Percentiles rank a stretch among this genome's conserved stretches.
Evolutionary conservation across 2,888 invertebrate genomes (phyloP).

Genomic region (Amiota mariae): DNA sequence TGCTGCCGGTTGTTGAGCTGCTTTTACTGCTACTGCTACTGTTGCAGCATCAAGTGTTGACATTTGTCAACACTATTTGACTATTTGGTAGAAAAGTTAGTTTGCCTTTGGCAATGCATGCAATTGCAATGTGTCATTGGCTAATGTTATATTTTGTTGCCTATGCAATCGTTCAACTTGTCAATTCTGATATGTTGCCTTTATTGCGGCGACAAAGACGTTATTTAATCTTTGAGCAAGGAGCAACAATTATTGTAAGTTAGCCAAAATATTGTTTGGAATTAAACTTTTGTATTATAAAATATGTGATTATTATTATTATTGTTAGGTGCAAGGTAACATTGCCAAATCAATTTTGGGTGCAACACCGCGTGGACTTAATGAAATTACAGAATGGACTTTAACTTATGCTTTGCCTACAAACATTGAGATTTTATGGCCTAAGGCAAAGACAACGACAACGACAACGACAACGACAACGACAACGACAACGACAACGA

Average conservation of each 20-base stretch:
- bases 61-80: too few relatives aligned
- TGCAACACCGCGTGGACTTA: constrained; percentile 61
- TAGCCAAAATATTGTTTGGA: not conserved
- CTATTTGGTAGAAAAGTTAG: not conserved
- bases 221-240: constrained; percentile 68
- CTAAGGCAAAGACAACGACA: constrained; percentile 33
- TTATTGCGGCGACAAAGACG: constrained; percentile 59
- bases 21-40: not conserved
- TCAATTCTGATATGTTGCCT: constrained; percentile 32
- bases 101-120: constrained; percentile 9
- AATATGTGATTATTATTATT: not conserved
- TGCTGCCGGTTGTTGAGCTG: not conserved
- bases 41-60: too few relatives aligned
- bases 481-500: constrained; percentile 21
- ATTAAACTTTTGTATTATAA: too few relatives aligned
- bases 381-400: constrained; percentile 58
- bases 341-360: constrained; percentile 61
- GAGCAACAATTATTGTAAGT: constrained; percentile 61
- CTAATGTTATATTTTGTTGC: constrained; percentile 5
- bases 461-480: constrained; percentile 29
- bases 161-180: constrained; percentile 12
- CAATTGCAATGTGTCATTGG: not conserved
- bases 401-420: constrained; percentile 64
- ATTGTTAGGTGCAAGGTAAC: constrained; percentile 53
- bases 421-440: constrained; percentile 47